Base-by-base conservation (phyloP, 2,113 vertebrate species). In the Peromyscus polionotus region DNA sequence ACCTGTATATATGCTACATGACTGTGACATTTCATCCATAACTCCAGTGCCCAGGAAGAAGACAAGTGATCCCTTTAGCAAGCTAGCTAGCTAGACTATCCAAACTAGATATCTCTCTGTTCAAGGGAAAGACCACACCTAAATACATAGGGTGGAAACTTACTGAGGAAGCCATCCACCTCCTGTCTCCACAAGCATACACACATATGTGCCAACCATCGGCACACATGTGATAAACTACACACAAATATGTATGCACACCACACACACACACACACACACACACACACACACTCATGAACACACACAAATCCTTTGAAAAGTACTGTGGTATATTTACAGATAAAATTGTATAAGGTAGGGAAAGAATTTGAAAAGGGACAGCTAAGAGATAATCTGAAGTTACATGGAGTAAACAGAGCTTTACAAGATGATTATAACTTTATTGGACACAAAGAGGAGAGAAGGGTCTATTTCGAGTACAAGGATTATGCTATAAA, bases 41-140 rank as follows among this genome's bases (percentile, higher is more conserved):
- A 31, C 2, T 4, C 0, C 39, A 28, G 7, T 3, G 22, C 3
- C n/a, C 59, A 12, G 59, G 3, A 28, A 26, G 26, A 12, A 84
- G 10, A 84, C 5, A 84, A 42, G 22, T 61, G 22, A 42, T 61
- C 6, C 10, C n/a, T 84, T 61, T 28, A 42, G 54, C 80, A 63
- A 63, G 57, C 22, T 26, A 61, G 57, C 7, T 39, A 42, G 22
- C 7, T 42, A 16, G 36, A 61, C 12, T 28, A 36, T 54, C 28
- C 17, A 57, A 79, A 80, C 1, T 54, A 17, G 16, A 2, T 20
- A 11, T 7, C 22, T 61, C 20, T 9, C 12, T 59, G 57, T 59
- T 39, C 54, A 84, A 84, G 20, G 8, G n/a, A 42, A 22, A 63
- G n/a, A 63, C 3, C 13, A 28, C 13, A 63, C 8, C 7, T 9